A percentile compares a stretch with the other conserved stretches of the same genome.
Conservation (phyloP, 2,888 invertebrate species). For the Hetaerina titia region DNA sequence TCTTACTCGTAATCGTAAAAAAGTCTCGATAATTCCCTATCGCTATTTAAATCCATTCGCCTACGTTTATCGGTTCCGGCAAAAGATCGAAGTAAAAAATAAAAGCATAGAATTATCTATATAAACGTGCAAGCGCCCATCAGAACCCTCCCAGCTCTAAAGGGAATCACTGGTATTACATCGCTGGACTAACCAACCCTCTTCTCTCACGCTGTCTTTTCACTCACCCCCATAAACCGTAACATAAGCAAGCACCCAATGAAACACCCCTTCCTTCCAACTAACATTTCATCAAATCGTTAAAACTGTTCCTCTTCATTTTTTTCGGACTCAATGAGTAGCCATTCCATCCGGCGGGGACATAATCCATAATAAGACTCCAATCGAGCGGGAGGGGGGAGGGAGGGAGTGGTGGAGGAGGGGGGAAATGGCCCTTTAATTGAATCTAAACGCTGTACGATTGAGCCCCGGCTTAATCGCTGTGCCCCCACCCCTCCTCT, state of each 20-base stretch:
- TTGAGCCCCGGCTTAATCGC: conserved; percentile 53
- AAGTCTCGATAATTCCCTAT: too few species aligned
- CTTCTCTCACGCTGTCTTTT: neutral
- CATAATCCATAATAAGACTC: conserved; percentile 43
- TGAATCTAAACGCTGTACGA: conserved; percentile 40
- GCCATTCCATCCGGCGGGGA: neutral
- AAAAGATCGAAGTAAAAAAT: too few species aligned
- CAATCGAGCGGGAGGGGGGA: neutral
- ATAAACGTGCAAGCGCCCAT: too few species aligned
- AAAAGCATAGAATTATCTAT: too few species aligned
- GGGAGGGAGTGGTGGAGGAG: neutral
- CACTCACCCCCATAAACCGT: neutral
- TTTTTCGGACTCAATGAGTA: conserved; percentile 45
- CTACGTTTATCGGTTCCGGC: too few species aligned
- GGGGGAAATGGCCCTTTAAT: conserved; percentile 25
- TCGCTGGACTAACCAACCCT: neutral
- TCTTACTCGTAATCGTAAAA: too few species aligned
- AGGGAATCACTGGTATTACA: too few species aligned
- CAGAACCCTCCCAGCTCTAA: too few species aligned
- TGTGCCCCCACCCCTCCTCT: neutral
- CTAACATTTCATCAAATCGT: conserved; percentile 28
- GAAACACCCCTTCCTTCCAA: neutral
- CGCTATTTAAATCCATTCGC: too few species aligned
- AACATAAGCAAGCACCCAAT: neutral
- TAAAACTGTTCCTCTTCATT: neutral